phyloP scores from a whole-genome alignment of 2,113 vertebrate species.

The Tyrannus savana region DNA sequence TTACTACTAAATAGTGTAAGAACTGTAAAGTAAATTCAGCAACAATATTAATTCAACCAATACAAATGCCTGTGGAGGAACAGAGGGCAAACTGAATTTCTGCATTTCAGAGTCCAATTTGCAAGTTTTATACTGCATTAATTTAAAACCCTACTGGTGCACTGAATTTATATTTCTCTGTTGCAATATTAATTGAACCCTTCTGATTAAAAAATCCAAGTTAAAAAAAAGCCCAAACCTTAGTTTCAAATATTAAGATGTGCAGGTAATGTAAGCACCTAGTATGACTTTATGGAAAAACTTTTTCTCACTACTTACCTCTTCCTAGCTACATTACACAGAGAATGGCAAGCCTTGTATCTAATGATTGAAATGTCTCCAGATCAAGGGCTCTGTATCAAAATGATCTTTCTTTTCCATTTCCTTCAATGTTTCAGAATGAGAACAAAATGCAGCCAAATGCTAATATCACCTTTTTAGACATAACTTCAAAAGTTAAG shows the following conservation, averaged over 20 bases:
- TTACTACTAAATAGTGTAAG: background rate
- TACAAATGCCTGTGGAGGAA: background rate
- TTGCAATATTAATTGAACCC: background rate
- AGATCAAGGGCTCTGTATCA: background rate
- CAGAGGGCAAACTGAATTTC: background rate
- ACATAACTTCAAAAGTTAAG: background rate
- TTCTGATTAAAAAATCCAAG: background rate
- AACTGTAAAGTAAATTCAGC: background rate
- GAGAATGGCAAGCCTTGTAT: background rate
- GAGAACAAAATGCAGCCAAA: background rate
- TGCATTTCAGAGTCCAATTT: background rate
- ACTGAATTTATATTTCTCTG: background rate
- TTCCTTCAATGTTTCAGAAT: background rate
- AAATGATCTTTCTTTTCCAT: background rate
- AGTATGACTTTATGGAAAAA: background rate
- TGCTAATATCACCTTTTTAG: background rate
- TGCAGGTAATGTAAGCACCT: background rate
- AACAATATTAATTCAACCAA: background rate
- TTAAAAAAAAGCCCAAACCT: fast-evolving
- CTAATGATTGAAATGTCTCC: background rate
- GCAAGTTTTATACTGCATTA: background rate
- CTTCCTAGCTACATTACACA: background rate
- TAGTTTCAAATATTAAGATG: background rate
- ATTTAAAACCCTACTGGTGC: background rate
- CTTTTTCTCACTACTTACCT: background rate